Percentiles rank a stretch among this genome's conserved stretches.
Evolutionary conservation across 2,113 vertebrate genomes (phyloP).

Genomic region (Oreocharis arfaki): DNA sequence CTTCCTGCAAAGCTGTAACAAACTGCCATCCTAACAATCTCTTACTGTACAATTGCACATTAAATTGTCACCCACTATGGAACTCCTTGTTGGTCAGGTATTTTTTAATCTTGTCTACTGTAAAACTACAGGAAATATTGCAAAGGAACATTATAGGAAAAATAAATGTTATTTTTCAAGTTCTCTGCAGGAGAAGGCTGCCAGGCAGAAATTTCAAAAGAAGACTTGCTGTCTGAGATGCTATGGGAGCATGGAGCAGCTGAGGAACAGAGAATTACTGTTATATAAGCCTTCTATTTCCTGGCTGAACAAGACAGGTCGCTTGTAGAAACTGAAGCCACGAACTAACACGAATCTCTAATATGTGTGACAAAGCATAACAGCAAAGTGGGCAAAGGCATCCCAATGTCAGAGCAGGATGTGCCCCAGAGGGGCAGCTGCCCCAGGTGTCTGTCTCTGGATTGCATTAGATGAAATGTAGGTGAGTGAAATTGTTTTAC

Average conservation of each 20-base stretch:
- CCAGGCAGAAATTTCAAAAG: not conserved
- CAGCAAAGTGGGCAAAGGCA: not conserved
- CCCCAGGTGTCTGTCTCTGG: not conserved
- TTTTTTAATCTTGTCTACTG: not conserved
- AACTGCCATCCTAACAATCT: not conserved
- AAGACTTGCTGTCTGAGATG: not conserved
- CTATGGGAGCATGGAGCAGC: not conserved
- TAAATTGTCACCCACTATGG: not conserved
- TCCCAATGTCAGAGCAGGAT: not conserved
- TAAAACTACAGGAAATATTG: not conserved
- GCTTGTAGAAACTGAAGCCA: not conserved
- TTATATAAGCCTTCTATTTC: not conserved
- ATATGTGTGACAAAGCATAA: accelerated
- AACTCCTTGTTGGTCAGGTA: not conserved
- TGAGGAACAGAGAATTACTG: not conserved
- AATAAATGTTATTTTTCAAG: not conserved
- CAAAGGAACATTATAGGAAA: not conserved
- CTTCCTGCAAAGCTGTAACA: not conserved
- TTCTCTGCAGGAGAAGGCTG: not conserved
- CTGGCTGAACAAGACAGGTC: not conserved
- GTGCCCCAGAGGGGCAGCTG: not conserved
- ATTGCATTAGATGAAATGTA: not conserved
- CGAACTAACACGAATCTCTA: not conserved
- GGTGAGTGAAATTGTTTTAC: not conserved
- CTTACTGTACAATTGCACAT: not conserved